A percentile compares a stretch with the other conserved stretches of the same genome.
Conservation (phyloP, 1,140 invertebrate species). For the Camponotus floridanus region DNA sequence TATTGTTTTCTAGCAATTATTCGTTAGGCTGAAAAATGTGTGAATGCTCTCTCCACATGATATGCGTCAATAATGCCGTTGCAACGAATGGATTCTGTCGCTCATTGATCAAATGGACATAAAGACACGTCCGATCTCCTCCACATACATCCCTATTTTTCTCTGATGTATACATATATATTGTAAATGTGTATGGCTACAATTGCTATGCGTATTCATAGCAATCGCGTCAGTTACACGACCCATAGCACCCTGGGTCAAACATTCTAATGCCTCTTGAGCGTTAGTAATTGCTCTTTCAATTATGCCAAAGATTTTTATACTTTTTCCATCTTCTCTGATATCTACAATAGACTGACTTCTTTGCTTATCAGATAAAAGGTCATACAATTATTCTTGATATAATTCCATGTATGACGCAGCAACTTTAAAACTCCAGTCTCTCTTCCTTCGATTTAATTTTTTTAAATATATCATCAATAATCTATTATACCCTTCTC, state of each 20-base stretch:
- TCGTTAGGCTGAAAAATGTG: no score
- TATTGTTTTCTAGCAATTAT: no score
- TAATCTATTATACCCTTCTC: conserved; percentile 93
- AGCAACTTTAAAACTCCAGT: conserved; percentile 90
- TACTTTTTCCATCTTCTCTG: conserved; percentile 91
- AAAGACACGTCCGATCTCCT: no score
- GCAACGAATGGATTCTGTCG: no score
- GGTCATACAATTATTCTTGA: conserved; percentile 92
- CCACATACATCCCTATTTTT: no score
- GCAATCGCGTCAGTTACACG: conserved; percentile 96
- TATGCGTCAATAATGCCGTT: no score
- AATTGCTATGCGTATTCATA: conserved; percentile 96
- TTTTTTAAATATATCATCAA: conserved; percentile 94
- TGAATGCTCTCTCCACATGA: no score
- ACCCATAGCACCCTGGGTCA: conserved; percentile 91
- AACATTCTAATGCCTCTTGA: conserved; percentile 89
- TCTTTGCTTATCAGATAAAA: conserved; percentile 89
- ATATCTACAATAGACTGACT: conserved; percentile 92
- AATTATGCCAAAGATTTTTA: conserved; percentile 90
- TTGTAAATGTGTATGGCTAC: conserved; percentile 97
- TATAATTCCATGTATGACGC: conserved; percentile 93
- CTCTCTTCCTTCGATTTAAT: conserved; percentile 87
- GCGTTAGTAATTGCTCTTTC: conserved; percentile 89
- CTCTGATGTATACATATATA: conserved; percentile 90
- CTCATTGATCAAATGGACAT: no score